Evolutionary conservation across 1,140 invertebrate genomes (phyloP), one percentile per base, ranked within the genome.

Genomic region (Dinoponera quadriceps): DNA sequence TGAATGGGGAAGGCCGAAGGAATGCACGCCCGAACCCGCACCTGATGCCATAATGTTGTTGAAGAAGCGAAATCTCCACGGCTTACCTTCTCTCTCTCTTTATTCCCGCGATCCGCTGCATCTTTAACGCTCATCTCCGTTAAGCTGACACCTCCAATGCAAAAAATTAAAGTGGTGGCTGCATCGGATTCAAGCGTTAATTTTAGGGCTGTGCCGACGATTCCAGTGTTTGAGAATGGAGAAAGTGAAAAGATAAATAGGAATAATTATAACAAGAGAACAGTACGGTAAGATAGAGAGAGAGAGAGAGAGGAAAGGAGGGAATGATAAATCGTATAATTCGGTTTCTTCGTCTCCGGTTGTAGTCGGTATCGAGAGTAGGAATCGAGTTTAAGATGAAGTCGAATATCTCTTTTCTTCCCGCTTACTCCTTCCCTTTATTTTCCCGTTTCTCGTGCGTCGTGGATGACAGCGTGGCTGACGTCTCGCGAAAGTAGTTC

Each of bases 401-500:
- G 38, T 38, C n/a, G 25, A 55, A 83, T 71, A 49, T 84, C 7
- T 29, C 22, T 3, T 82, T 81, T 49, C 59, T 18, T 44, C 27
- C 25, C 13, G 16, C 11, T 29, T 60, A 25, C 11, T 27, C 9
- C 22, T 9, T 14, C 25, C n/a, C 55, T 57, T 4, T n/a, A 25
- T 25, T 25, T 57, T 25, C 55, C 11, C 55, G 55, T 44, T 18
- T 18, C 11, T 57, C 16, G 27, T 44, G 38, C 9, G 20, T 33
- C 38, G 51, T 4, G 38, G 16, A 4, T 29, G 49, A 77, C 71
- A 25, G 18, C 51, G 66, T 33, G 48, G 51, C 77, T 29, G 38
- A 66, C 51, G 25, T 82, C 83, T 85, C 49, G 57, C 27, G 63
- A 75, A 63, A 63, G 27, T 44, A 44, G 49, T 75, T 48, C 18